These are phyloP conservation scores for Limanda limanda DNA, from an alignment of 2,113 vertebrate species.

Conservation along the genomic window DNA sequence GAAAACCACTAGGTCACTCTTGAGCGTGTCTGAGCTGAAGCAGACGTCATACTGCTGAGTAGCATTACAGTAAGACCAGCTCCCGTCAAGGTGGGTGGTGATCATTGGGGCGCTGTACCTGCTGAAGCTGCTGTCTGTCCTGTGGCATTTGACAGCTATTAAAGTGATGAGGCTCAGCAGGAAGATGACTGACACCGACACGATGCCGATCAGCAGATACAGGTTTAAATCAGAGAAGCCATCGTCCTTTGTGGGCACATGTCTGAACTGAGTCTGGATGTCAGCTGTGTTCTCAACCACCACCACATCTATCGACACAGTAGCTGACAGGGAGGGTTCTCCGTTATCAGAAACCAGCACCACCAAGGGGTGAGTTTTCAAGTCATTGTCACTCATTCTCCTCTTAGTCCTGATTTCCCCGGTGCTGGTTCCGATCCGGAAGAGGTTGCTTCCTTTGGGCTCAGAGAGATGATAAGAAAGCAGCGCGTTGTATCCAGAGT, in stretches of 20 bases:
- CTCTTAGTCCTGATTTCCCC: conserved; percentile 83
- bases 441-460: conserved; percentile 79
- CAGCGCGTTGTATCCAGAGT: conserved; percentile 81
- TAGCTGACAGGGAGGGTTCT: conserved; percentile 69
- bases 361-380: conserved; percentile 64
- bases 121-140: too few species aligned
- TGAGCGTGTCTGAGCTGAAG: too few species aligned
- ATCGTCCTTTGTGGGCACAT: conserved; percentile 57
- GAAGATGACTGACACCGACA: conserved; percentile 65
- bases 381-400: conserved; percentile 71
- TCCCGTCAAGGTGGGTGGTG: too few species aligned
- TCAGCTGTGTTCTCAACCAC: conserved; percentile 62
- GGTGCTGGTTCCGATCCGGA: conserved; percentile 79
- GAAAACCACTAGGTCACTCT: too few species aligned
- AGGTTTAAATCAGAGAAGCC: conserved; percentile 67
- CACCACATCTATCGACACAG: conserved; percentile 70
- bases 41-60: too few species aligned
- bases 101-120: too few species aligned
- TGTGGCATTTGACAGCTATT: conserved; percentile 63
- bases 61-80: too few species aligned
- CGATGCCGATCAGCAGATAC: conserved; percentile 71
- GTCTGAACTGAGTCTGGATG: conserved; percentile 56
- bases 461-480: conserved; percentile 81
- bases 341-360: conserved; percentile 69
- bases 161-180: conserved; percentile 70